These are phyloP conservation scores for Vireo griseus DNA, from an alignment of 2,797 vertebrate genomes.

Conservation along the genomic window DNA sequence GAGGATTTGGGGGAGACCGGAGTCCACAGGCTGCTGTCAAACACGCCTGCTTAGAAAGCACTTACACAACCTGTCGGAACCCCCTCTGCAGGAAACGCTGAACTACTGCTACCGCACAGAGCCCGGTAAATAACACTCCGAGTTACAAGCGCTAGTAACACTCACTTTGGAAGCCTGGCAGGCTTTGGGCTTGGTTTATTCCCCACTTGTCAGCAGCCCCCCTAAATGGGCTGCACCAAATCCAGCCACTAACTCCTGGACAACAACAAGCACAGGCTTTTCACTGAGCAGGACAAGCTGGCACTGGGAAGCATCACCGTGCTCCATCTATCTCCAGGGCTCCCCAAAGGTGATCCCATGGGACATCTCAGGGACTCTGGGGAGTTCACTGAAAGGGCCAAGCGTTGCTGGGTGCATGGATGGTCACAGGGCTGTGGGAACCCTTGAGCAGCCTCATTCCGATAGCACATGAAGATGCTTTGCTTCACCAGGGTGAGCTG, in stretches of 20 bases:
- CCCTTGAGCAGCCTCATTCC: rapidly evolving
- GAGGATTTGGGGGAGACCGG: background rate
- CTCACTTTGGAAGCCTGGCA: background rate
- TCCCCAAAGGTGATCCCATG: background rate
- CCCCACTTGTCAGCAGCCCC: background rate
- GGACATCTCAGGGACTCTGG: background rate
- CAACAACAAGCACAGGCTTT: background rate
- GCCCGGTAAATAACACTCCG: background rate
- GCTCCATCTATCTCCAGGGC: rapidly evolving
- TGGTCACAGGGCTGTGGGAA: background rate
- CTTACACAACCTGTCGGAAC: background rate
- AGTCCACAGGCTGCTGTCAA: background rate
- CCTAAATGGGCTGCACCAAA: background rate
- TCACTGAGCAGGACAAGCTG: background rate
- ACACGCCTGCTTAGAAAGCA: background rate
- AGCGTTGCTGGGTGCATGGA: background rate
- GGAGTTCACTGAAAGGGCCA: background rate
- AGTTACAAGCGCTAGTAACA: background rate
- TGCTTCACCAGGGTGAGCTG: background rate
- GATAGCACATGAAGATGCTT: background rate
- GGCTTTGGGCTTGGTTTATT: background rate
- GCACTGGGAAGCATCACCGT: background rate
- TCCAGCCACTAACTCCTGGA: background rate
- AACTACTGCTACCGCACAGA: background rate
- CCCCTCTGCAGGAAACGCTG: background rate